These are phyloP conservation scores for Pseudanteris insignis DNA, from an alignment of 2,888 invertebrate species.

Conservation along the genomic window DNA sequence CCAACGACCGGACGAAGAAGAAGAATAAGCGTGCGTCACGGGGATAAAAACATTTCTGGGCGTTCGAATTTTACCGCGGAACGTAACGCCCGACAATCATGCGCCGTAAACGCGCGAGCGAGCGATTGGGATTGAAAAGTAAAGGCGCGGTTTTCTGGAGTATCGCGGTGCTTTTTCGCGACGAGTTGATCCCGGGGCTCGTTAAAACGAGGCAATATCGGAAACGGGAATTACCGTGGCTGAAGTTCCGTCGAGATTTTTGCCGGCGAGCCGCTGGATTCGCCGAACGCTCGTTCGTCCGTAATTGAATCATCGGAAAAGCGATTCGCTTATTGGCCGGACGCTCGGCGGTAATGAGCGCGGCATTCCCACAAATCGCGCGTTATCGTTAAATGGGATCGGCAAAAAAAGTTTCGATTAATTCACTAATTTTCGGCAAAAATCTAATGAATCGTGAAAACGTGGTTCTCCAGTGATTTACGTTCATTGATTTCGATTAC, in stretches of 20 bases:
- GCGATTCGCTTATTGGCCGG: conserved; percentile 2
- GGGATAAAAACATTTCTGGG: not conserved
- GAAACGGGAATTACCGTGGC: conserved; percentile 45
- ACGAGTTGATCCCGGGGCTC: conserved; percentile 32
- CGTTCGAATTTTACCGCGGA: conserved; percentile 14
- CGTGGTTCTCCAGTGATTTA: no score
- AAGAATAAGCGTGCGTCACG: no score
- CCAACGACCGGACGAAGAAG: no score
- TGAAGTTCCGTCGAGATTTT: conserved; percentile 20
- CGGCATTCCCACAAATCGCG: conserved; percentile 3
- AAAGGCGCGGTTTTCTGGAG: no score
- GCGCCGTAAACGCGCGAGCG: conserved; percentile 5
- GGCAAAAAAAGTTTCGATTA: no score
- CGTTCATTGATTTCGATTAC: no score
- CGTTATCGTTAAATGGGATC: no score
- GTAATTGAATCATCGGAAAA: conserved; percentile 29
- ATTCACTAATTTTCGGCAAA: no score
- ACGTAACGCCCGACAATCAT: conserved; percentile 22
- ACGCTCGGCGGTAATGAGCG: not conserved
- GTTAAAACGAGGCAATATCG: conserved; percentile 48
- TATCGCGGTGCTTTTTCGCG: conserved; percentile 12
- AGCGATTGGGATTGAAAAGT: no score
- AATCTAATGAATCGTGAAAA: no score
- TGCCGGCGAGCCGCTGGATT: conserved; percentile 16
- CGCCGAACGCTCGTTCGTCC: conserved; percentile 17